Base-by-base conservation (phyloP, 2,888 invertebrate genomes). In the Rotaria socialis region DNA sequence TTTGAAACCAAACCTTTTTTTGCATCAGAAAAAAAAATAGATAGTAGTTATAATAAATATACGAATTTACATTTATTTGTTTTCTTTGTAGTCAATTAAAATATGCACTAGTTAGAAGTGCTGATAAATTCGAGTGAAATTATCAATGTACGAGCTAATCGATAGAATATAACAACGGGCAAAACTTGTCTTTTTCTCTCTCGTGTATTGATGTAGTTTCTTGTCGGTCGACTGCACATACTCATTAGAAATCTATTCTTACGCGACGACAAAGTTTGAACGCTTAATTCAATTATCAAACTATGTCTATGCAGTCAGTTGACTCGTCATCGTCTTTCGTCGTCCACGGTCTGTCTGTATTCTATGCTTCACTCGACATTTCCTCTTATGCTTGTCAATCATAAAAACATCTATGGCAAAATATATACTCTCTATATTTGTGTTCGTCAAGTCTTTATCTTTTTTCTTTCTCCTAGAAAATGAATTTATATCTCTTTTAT, bases 1-100 rank as follows among this genome's bases (percentile, higher is more conserved):
- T 98, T 94, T 98, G 97, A 93, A 98, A 97, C 97, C 97, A 97
- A 86, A 97, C 97, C 97, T 97, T 92, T 24, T 47, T 43, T 75
- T 7, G 43, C 22, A 10, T 0, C 16, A 14, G 52, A 52, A 4
- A 24, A 80, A 19, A 2, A 47, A 43, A 75, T 14, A 3, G 14
- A 52, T 8, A 52, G 11, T 47, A 7, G 52, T 14, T 11, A 52
- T 52, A 14, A 52, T 55, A 22, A 5, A 27, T 67, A 27, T 5
- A 67, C 0, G 6, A 14, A 67, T 35, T 67, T 35, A 67, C 67
- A 35, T 67, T 67, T 35, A 67, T 67, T 11, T 19, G 4, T 35
- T 35, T 27, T n/a, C 27, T 27, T 14, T 50, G 14, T 50, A 11
- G 10, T 67, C 35, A 35, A 67, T 67, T 16, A 67, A 67, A 35